A percentile compares a stretch with the other conserved stretches of the same genome.
These are phyloP conservation scores for Daboia siamensis DNA, from an alignment of 2,113 vertebrate genomes.

Conservation along the genomic window DNA sequence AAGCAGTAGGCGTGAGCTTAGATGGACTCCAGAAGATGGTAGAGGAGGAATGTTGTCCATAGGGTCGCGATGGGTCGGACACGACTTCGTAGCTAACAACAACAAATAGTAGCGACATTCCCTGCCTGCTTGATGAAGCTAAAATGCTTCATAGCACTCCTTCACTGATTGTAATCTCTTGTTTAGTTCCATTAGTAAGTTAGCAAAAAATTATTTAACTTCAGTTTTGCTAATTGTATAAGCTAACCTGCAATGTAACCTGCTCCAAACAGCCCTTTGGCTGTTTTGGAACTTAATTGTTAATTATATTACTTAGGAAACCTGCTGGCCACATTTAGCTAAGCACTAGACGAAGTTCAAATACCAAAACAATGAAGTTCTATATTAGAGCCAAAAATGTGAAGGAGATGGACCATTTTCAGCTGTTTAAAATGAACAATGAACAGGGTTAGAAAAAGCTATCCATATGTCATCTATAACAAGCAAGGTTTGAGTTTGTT, in stretches of 20 bases:
- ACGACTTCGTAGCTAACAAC: too few species aligned
- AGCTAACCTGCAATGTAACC: background rate
- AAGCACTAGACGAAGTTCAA: background rate
- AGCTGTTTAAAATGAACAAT: background rate
- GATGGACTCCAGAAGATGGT: too few species aligned
- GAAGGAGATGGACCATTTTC: background rate
- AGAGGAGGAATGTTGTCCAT: too few species aligned
- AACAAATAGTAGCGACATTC: too few species aligned
- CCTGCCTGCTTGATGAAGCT: background rate
- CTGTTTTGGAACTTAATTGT: slow-evolving; percentile 2
- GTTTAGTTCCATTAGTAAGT: background rate
- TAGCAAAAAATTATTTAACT: background rate
- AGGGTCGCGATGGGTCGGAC: too few species aligned
- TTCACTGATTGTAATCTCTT: background rate
- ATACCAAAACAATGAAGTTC: background rate
- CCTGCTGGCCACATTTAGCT: background rate
- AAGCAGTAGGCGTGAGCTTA: too few species aligned
- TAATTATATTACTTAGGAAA: background rate
- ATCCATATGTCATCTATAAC: background rate
- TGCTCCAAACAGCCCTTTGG: background rate
- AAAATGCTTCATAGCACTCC: background rate
- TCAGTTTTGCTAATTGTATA: background rate
- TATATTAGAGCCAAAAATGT: background rate
- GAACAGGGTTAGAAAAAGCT: too few species aligned
- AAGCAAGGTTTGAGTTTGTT: background rate